A percentile compares a stretch with the other conserved stretches of the same genome.
phyloP scores from a whole-genome alignment of 2,113 vertebrate genomes.

The Rhabdornis inornatus region DNA sequence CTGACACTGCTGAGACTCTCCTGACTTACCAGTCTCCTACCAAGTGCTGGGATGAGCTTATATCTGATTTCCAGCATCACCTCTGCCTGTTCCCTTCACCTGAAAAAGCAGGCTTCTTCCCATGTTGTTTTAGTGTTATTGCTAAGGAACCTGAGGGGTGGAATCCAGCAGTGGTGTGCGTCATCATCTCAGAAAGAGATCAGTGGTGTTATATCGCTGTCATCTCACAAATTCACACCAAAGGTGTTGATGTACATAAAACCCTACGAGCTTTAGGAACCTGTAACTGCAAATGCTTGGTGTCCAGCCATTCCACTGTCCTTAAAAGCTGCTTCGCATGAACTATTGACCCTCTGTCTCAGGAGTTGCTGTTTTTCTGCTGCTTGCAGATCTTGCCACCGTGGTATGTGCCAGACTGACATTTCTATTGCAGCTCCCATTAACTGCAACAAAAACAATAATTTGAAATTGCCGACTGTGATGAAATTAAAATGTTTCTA shows the following conservation, averaged over 20 bases:
- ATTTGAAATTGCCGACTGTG: not conserved
- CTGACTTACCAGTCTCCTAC: not conserved
- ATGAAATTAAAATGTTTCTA: not conserved
- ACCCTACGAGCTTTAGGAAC: rapidly evolving
- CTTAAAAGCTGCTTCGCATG: not conserved
- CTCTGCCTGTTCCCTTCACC: not conserved
- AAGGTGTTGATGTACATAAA: not conserved
- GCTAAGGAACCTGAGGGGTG: not conserved
- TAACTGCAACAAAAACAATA: not conserved
- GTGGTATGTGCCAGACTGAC: not conserved
- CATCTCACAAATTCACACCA: not conserved
- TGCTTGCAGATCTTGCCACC: not conserved
- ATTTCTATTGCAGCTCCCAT: not conserved
- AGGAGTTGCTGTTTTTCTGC: not conserved
- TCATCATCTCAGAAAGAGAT: not conserved
- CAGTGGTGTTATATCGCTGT: not conserved
- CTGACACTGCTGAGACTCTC: not conserved
- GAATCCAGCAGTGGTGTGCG: rapidly evolving
- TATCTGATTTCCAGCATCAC: not conserved
- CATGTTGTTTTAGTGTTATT: not conserved
- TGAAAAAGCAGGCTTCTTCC: not conserved
- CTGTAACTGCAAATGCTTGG: rapidly evolving
- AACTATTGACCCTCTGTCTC: not conserved
- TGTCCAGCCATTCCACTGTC: not conserved
- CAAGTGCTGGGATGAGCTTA: rapidly evolving